Evolutionary conservation across 2,113 vertebrate species (phyloP).

Genomic region (Sigmodon hispidus): DNA sequence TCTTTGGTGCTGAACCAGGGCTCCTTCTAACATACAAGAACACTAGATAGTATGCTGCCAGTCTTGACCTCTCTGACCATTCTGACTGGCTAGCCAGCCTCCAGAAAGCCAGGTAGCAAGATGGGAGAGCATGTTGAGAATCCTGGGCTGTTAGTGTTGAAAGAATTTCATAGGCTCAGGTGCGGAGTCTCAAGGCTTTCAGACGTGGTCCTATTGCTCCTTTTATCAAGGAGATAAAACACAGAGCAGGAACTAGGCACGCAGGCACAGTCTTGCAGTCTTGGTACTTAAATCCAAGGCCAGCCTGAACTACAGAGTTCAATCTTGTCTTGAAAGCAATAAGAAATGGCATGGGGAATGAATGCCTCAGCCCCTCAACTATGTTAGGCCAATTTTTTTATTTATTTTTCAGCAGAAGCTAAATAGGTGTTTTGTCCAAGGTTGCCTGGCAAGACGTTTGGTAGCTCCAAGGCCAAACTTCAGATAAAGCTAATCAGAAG

Average conservation of each 20-base stretch:
- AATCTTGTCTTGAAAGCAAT: not conserved
- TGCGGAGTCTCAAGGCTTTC: not conserved
- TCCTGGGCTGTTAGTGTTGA: not conserved
- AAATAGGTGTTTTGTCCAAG: constrained; percentile 20
- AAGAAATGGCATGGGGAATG: not conserved
- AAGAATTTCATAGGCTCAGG: not conserved
- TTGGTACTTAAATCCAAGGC: not conserved
- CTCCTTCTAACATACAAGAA: not conserved
- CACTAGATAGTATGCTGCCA: not conserved
- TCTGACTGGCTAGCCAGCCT: not conserved
- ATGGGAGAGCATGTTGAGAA: not conserved
- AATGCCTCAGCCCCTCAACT: not conserved
- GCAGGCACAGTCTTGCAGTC: too few species aligned
- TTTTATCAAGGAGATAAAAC: not conserved
- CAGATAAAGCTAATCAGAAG: not conserved
- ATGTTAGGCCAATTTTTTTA: not conserved
- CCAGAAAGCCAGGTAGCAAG: not conserved
- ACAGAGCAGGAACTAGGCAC: not conserved
- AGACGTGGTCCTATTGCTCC: not conserved
- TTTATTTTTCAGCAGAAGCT: not conserved
- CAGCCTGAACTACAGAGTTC: not conserved
- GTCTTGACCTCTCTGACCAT: not conserved
- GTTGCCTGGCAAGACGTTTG: not conserved
- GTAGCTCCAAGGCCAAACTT: not conserved
- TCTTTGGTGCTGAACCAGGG: not conserved